A percentile compares a stretch with the other conserved stretches of the same genome.
Evolutionary conservation across 1,140 invertebrate species (phyloP).

Genomic region (Drosophila ironensis): DNA sequence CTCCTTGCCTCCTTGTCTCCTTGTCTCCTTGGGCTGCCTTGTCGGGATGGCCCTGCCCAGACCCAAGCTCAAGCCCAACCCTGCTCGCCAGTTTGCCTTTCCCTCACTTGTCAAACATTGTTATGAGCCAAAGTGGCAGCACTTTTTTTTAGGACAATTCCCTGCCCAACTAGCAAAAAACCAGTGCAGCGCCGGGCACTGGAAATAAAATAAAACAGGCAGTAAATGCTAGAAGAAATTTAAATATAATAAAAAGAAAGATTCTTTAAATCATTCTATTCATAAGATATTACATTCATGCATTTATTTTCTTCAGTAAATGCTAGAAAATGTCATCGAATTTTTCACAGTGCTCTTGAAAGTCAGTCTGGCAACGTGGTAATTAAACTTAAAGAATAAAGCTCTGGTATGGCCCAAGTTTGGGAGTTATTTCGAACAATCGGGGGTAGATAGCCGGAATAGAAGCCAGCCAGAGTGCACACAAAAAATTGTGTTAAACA

Average conservation of each 20-base stretch:
- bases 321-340: too few species aligned
- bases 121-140: slow-evolving; percentile 68
- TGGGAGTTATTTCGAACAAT: slow-evolving; percentile 11
- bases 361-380: slow-evolving; percentile 47
- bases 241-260: not conserved
- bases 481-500: slow-evolving; percentile 27
- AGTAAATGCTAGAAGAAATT: not conserved
- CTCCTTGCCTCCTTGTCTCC: not conserved
- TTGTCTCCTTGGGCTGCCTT: not conserved
- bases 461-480: not conserved
- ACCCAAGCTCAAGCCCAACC: slow-evolving; percentile 10
- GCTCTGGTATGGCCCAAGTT: slow-evolving; percentile 54
- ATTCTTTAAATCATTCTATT: not conserved
- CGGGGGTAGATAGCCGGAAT: slow-evolving; percentile 14
- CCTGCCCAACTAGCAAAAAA: not conserved
- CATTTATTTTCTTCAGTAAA: not conserved
- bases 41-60: slow-evolving; percentile 27
- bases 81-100: too few species aligned
- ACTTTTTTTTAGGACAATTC: slow-evolving; percentile 68
- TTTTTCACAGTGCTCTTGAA: too few species aligned
- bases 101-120: slow-evolving; percentile 49
- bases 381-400: slow-evolving; percentile 74
- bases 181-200: not conserved
- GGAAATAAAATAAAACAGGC: not conserved
- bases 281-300: too few species aligned